phyloP scores from a whole-genome alignment of 2,888 invertebrate genomes.

The Listrodromus nycthemerus region DNA sequence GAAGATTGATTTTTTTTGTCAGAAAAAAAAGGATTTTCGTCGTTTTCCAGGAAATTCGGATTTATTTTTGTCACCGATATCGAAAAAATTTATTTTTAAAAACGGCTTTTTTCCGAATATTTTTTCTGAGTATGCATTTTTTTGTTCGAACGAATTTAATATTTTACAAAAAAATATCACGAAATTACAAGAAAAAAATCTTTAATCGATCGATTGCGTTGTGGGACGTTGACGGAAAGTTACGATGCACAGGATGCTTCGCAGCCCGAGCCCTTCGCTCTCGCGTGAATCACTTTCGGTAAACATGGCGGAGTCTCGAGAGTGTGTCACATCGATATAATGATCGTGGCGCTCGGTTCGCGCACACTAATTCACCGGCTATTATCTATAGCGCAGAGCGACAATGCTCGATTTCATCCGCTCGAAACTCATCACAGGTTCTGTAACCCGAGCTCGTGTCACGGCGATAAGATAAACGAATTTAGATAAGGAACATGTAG shows the following conservation, averaged over 20 bases:
- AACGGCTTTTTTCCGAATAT: no score
- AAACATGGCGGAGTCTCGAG: neutral
- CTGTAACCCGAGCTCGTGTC: constrained; percentile 64
- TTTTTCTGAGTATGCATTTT: neutral
- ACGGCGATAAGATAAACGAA: constrained; percentile 66
- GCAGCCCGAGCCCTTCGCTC: constrained; percentile 13
- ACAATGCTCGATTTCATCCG: constrained; percentile 5
- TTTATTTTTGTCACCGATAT: no score
- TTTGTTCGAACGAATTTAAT: neutral
- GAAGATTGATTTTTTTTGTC: neutral
- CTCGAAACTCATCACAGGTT: constrained; percentile 47
- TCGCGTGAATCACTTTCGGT: constrained; percentile 33
- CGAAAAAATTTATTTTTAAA: neutral
- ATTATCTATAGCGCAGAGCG: constrained; percentile 10
- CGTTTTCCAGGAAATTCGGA: no score
- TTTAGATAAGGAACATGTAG: constrained; percentile 63
- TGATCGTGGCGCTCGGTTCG: neutral
- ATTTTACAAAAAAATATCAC: neutral
- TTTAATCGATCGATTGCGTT: neutral
- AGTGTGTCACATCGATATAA: constrained; percentile 21
- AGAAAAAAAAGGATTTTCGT: neutral
- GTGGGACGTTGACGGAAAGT: neutral
- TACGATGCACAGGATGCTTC: neutral
- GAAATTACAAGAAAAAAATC: no score
- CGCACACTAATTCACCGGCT: neutral